phyloP scores from a whole-genome alignment of 1,140 invertebrate genomes.

The Ladona fulva region DNA sequence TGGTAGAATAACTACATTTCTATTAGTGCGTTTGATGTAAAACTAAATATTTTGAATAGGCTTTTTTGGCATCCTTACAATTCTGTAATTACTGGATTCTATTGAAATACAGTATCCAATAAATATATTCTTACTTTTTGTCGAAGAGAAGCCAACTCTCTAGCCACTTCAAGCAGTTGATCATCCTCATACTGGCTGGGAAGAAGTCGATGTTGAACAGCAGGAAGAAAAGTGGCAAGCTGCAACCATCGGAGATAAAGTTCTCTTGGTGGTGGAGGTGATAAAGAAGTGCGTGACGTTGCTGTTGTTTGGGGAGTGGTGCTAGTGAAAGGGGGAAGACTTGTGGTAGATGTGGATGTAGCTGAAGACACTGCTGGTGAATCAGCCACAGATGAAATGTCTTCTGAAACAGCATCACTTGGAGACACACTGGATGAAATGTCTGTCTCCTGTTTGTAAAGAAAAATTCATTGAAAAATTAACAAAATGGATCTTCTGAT shows the following conservation, averaged over 20 bases:
- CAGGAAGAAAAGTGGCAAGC: slow-evolving; percentile 81
- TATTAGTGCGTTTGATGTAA: too few relatives aligned
- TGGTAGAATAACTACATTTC: too few relatives aligned
- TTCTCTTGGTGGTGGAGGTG: slow-evolving; percentile 64
- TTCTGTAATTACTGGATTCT: too few relatives aligned
- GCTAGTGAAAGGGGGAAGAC: slow-evolving; percentile 81
- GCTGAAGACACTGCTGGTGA: slow-evolving; percentile 38
- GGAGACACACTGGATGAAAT: background rate
- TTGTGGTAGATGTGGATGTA: slow-evolving; percentile 76
- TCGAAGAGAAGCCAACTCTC: slow-evolving; percentile 62
- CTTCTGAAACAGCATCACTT: background rate
- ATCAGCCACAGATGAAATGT: background rate
- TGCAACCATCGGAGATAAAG: slow-evolving; percentile 93
- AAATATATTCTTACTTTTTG: too few relatives aligned
- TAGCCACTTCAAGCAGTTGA: slow-evolving; percentile 64
- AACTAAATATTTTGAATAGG: too few relatives aligned
- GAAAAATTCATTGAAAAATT: background rate
- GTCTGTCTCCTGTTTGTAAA: background rate
- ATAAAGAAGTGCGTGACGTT: slow-evolving; percentile 46
- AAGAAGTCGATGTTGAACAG: slow-evolving; percentile 81
- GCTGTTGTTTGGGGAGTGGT: slow-evolving; percentile 88
- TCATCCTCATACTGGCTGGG: slow-evolving; percentile 78
- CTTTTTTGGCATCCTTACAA: too few relatives aligned
- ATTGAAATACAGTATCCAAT: too few relatives aligned
- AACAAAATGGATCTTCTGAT: too few relatives aligned